Conservation (phyloP, 1,140 invertebrate species). For the Zaprionus inermis region DNA sequence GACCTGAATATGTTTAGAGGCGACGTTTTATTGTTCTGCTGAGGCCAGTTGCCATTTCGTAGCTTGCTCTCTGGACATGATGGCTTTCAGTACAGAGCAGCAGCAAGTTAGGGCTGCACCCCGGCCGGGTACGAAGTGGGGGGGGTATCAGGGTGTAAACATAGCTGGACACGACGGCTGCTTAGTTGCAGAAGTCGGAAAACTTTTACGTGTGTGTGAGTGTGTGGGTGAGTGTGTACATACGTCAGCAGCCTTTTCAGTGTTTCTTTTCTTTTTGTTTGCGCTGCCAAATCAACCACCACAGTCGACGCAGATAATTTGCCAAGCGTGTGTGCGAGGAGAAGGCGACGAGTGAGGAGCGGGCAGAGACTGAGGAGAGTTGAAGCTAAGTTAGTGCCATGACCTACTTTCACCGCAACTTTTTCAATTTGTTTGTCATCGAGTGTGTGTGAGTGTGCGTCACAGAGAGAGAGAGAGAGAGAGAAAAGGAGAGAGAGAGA, state of each 20-base stretch:
- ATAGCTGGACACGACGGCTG: conserved; percentile 43
- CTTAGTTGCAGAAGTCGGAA: conserved; percentile 34
- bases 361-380: conserved; percentile 19
- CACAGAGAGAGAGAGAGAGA: not conserved
- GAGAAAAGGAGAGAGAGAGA: conserved; percentile 5
- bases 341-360: conserved; percentile 10
- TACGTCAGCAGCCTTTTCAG: conserved; percentile 73
- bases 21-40: conserved; percentile 12
- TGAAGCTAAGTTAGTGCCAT: conserved; percentile 55
- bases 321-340: conserved; percentile 63
- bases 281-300: conserved; percentile 75
- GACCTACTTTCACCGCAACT: conserved; percentile 72
- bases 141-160: conserved; percentile 58
- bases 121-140: too few relatives aligned
- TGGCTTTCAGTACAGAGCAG: conserved; percentile 32
- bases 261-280: conserved; percentile 63
- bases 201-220: conserved; percentile 16
- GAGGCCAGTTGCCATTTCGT: conserved; percentile 11
- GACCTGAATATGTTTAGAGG: conserved; percentile 28
- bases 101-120: conserved; percentile 29
- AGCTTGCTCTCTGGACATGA: conserved; percentile 32
- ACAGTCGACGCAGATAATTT: conserved; percentile 64
- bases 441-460: conserved; percentile 13
- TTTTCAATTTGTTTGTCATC: conserved; percentile 73
- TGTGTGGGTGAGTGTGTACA: conserved; percentile 36